phyloP scores from a whole-genome alignment of 2,888 invertebrate genomes.

The Argyresthia goedartella region DNA sequence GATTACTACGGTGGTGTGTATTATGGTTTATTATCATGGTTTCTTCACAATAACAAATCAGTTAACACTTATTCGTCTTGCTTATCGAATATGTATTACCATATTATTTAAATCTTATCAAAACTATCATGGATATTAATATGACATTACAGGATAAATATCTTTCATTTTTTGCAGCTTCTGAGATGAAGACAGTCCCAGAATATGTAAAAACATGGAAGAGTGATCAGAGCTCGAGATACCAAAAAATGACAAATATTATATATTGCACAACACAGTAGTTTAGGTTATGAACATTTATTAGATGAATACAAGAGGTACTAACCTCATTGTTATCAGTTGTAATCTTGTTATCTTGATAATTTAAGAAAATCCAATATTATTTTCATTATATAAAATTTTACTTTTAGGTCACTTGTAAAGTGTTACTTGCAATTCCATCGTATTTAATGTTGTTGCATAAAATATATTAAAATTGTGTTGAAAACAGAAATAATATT shows the following conservation, averaged over 20 bases:
- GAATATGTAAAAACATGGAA: slow-evolving; percentile 16
- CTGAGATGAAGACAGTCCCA: slow-evolving; percentile 11
- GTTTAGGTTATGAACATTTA: not conserved
- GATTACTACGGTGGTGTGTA: too few species aligned
- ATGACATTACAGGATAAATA: too few species aligned
- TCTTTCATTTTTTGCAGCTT: slow-evolving; percentile 26
- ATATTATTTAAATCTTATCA: too few species aligned
- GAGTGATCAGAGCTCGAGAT: slow-evolving; percentile 3
- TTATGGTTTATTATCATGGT: too few species aligned
- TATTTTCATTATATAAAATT: slow-evolving; percentile 15
- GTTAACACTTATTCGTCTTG: too few species aligned
- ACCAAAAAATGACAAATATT: slow-evolving; percentile 14
- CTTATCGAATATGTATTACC: too few species aligned
- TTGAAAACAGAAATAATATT: slow-evolving; percentile 7
- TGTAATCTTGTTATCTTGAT: slow-evolving; percentile 8
- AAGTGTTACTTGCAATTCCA: not conserved
- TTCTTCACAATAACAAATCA: too few species aligned
- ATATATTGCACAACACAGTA: not conserved
- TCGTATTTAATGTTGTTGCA: not conserved
- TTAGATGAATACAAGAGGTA: slow-evolving; percentile 1
- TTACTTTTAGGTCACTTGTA: slow-evolving; percentile 6
- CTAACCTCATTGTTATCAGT: slow-evolving; percentile 24
- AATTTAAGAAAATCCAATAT: slow-evolving; percentile 17
- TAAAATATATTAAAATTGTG: not conserved
- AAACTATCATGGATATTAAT: too few species aligned